phyloP scores from a whole-genome alignment of 2,888 invertebrate genomes.

The Erannis defoliaria region DNA sequence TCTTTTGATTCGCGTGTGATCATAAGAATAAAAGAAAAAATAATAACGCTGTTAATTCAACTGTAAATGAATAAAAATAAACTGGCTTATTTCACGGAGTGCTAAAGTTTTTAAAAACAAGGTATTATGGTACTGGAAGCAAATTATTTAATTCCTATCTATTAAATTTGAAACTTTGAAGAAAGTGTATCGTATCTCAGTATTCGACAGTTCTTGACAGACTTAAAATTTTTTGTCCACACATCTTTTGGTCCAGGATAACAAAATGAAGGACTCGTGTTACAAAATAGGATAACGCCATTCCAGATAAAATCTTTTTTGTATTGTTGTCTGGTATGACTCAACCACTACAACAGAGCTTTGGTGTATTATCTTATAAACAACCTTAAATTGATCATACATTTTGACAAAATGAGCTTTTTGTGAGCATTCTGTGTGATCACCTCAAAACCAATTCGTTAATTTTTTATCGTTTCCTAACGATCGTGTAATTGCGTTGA shows the following conservation, averaged over 20 bases:
- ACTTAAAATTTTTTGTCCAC: conserved; percentile 24
- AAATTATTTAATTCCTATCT: neutral
- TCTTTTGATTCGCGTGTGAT: conserved; percentile 21
- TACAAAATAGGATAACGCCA: conserved; percentile 67
- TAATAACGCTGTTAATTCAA: neutral
- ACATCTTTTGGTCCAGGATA: conserved; percentile 41
- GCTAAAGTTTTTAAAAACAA: neutral
- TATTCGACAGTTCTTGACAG: conserved; percentile 10
- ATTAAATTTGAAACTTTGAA: neutral
- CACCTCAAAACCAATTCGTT: conserved; percentile 59
- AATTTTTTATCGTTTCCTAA: conserved; percentile 72
- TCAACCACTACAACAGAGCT: conserved; percentile 31
- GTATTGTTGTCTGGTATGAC: conserved; percentile 40
- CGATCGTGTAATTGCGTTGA: conserved; percentile 82
- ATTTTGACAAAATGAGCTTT: conserved; percentile 17
- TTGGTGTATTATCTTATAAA: conserved; percentile 15
- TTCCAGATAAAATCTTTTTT: conserved; percentile 57
- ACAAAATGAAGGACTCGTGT: conserved; percentile 65
- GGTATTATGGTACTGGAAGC: neutral
- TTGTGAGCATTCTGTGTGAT: conserved; percentile 39
- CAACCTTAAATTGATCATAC: conserved; percentile 6
- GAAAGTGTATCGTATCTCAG: neutral
- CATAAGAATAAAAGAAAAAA: conserved; percentile 16
- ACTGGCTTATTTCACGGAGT: neutral
- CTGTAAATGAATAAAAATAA: neutral